A percentile compares a stretch with the other conserved stretches of the same genome.
phyloP scores from a whole-genome alignment of 2,888 invertebrate species.

The Leptarthrus brevirostris region DNA sequence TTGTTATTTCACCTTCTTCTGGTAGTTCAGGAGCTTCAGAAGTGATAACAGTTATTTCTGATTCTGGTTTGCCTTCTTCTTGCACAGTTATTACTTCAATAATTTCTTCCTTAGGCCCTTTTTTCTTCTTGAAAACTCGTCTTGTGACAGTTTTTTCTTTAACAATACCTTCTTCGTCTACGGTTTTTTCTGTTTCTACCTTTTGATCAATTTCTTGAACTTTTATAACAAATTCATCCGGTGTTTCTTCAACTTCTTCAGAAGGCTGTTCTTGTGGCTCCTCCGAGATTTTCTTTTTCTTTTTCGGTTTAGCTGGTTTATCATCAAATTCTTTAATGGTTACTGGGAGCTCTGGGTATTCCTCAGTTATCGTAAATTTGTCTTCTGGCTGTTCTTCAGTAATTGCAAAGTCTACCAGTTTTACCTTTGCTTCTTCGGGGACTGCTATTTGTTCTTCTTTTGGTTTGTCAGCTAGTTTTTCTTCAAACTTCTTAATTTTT shows the following conservation, averaged over 20 bases:
- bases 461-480: conserved; percentile 51
- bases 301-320: conserved; percentile 35
- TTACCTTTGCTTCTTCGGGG: conserved; percentile 54
- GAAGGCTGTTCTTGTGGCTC: background rate
- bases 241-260: background rate
- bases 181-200: conserved; percentile 59
- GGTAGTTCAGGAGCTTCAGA: conserved; percentile 57
- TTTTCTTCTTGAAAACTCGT: conserved; percentile 67
- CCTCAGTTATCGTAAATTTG: background rate
- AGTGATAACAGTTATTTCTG: conserved; percentile 64
- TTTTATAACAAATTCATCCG: conserved; percentile 1
- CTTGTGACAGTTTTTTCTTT: conserved; percentile 66
- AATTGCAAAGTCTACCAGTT: conserved; percentile 31
- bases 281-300: conserved; percentile 16
- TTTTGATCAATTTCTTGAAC: conserved; percentile 25
- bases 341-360: conserved; percentile 21
- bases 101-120: conserved; percentile 67
- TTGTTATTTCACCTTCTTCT: conserved; percentile 54
- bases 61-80: conserved; percentile 63
- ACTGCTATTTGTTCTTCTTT: conserved; percentile 57
- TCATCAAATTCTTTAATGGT: conserved; percentile 35
- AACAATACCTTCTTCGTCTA: conserved; percentile 61
- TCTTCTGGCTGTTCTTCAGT: conserved; percentile 24
- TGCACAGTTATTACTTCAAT: conserved; percentile 68
- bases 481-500: background rate